These are phyloP conservation scores for Sphaerophoria taeniata DNA, from an alignment of 2,888 invertebrate species.

Conservation along the genomic window DNA sequence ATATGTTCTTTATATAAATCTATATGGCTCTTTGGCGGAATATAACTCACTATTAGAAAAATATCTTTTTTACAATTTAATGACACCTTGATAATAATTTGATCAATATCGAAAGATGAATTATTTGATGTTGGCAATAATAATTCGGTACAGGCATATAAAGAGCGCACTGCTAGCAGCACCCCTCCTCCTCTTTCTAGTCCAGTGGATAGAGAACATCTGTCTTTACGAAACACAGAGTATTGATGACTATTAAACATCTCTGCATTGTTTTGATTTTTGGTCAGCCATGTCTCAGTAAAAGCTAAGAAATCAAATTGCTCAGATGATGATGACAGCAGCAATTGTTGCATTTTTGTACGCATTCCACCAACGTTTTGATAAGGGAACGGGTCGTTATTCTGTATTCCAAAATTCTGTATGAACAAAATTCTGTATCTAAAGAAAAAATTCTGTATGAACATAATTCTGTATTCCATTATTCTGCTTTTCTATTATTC, in stretches of 20 bases:
- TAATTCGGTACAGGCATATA: too few relatives aligned
- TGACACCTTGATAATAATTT: neutral
- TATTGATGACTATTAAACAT: neutral
- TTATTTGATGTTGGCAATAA: too few relatives aligned
- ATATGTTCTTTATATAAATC: conserved; percentile 6
- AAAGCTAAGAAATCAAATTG: conserved; percentile 11
- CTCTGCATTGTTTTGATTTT: conserved; percentile 8
- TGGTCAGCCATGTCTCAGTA: conserved; percentile 2
- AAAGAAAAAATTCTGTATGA: too few relatives aligned
- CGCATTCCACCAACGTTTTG: conserved; percentile 16
- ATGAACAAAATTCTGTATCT: too few relatives aligned
- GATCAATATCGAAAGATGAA: neutral
- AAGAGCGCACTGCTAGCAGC: too few relatives aligned
- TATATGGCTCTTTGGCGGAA: conserved; percentile 5
- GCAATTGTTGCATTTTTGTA: conserved; percentile 14
- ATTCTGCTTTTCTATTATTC: too few relatives aligned
- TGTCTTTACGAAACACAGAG: conserved; percentile 7
- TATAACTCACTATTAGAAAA: neutral
- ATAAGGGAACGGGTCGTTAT: too few relatives aligned
- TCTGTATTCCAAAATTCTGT: too few relatives aligned
- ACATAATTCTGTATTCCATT: too few relatives aligned
- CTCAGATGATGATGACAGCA: neutral
- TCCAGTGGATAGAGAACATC: conserved; percentile 8
- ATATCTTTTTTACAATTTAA: too few relatives aligned
- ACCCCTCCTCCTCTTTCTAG: too few relatives aligned